Evolutionary conservation across 64 coral and sea anemone species (phyloP).

Genomic region (Pocillopora damicornis): DNA sequence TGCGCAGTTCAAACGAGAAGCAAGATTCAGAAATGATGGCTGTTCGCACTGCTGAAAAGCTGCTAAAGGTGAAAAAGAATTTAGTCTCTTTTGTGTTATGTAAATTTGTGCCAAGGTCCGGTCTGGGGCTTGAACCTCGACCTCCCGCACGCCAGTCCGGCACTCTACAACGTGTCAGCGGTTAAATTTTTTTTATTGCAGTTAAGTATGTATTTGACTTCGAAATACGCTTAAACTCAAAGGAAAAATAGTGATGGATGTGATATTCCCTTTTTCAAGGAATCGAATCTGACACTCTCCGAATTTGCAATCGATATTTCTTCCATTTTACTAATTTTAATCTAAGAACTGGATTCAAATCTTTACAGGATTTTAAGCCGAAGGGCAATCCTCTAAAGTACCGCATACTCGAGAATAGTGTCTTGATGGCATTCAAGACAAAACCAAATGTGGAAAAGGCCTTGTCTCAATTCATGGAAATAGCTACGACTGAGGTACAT

Average conservation of each 20-base stretch:
- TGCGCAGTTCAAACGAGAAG: slow-evolving; percentile 72
- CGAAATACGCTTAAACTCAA: no score
- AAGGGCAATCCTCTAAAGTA: slow-evolving; percentile 77
- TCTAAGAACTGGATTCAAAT: not conserved
- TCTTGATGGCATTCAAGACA: slow-evolving; percentile 80
- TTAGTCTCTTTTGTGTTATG: not conserved
- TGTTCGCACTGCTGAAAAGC: slow-evolving; percentile 92
- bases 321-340: not conserved
- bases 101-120: no score
- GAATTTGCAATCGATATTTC: no score
- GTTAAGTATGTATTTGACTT: no score
- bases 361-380: slow-evolving; percentile 74
- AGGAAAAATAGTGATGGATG: no score
- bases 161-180: no score
- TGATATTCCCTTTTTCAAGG: no score
- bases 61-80: slow-evolving; percentile 65
- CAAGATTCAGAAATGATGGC: slow-evolving; percentile 98
- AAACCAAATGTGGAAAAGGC: slow-evolving; percentile 91
- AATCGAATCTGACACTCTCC: not conserved
- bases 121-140: no score
- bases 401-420: slow-evolving; percentile 90
- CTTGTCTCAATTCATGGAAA: slow-evolving; percentile 94
- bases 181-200: no score
- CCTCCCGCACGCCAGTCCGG: no score
- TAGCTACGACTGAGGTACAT: slow-evolving; percentile 90